Evolutionary conservation across 2,797 vertebrate species (phyloP).

Genomic region (Malacoraja senta): DNA sequence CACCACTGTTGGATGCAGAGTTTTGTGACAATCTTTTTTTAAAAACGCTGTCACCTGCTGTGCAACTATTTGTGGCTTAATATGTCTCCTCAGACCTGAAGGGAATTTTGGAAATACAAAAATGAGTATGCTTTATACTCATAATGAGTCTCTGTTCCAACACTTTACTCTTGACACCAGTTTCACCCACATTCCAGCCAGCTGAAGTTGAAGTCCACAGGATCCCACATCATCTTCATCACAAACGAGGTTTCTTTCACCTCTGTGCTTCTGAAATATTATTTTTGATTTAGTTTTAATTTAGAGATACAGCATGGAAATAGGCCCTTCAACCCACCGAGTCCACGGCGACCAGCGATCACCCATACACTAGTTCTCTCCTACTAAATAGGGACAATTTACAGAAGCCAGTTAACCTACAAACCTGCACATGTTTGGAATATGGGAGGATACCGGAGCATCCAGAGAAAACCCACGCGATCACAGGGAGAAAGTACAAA

Average conservation of each 20-base stretch:
- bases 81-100: neutral
- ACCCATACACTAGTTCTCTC: too few relatives aligned
- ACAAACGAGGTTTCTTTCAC: neutral
- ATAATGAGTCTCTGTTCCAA: neutral
- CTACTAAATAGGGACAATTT: too few relatives aligned
- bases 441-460: too few relatives aligned
- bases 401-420: too few relatives aligned
- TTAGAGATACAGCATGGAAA: too few relatives aligned
- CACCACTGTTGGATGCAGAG: neutral
- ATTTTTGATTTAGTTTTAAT: neutral
- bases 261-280: neutral
- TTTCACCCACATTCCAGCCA: neutral
- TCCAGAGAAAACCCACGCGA: too few relatives aligned
- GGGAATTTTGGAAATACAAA: neutral
- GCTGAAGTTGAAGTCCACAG: neutral
- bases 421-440: too few relatives aligned
- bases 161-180: neutral
- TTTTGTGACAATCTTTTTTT: neutral
- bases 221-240: neutral
- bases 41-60: neutral
- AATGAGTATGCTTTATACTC: neutral
- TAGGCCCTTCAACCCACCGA: too few relatives aligned
- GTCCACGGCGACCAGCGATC: too few relatives aligned
- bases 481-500: too few relatives aligned
- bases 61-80: neutral